Evolutionary conservation across 2,797 vertebrate species (phyloP).

Genomic region (Typhlichthys eigenmanni): DNA sequence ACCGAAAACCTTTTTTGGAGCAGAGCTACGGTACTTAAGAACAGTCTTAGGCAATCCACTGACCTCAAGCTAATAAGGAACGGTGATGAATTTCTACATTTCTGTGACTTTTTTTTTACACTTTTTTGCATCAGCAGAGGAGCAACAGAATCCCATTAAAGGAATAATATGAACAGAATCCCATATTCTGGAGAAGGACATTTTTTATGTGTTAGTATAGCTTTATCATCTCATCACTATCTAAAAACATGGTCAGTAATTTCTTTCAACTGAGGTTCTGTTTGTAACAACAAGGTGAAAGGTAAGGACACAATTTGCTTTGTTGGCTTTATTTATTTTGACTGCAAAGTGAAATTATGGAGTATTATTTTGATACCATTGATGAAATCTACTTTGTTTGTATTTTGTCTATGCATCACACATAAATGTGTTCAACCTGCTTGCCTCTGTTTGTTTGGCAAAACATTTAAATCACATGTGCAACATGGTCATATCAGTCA

Average conservation of each 20-base stretch:
- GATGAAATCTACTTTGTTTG: constrained; percentile 29
- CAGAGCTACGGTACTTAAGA: constrained; percentile 7
- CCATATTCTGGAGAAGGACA: constrained; percentile 50
- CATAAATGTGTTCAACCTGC: constrained; percentile 28
- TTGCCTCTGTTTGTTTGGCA: constrained; percentile 22
- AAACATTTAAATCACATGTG: background rate
- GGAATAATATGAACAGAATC: constrained; percentile 28
- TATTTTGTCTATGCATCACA: constrained; percentile 28
- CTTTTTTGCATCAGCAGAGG: constrained; percentile 25
- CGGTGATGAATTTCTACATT: constrained; percentile 21
- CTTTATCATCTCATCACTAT: background rate
- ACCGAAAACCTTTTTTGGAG: constrained; percentile 52
- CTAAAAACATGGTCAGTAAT: constrained; percentile 32
- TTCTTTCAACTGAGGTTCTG: constrained; percentile 28
- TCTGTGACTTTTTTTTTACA: constrained; percentile 50
- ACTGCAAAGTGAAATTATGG: constrained; percentile 65
- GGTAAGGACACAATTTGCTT: constrained; percentile 29
- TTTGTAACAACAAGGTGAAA: constrained; percentile 30
- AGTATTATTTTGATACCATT: constrained; percentile 52
- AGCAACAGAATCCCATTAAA: constrained; percentile 18
- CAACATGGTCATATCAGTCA: background rate
- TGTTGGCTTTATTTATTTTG: constrained; percentile 72
- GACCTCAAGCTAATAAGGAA: constrained; percentile 13
- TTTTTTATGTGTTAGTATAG: constrained; percentile 32
- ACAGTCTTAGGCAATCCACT: constrained; percentile 8